phyloP scores from a whole-genome alignment of 1,140 invertebrate species.

The Pissodes strobi region DNA sequence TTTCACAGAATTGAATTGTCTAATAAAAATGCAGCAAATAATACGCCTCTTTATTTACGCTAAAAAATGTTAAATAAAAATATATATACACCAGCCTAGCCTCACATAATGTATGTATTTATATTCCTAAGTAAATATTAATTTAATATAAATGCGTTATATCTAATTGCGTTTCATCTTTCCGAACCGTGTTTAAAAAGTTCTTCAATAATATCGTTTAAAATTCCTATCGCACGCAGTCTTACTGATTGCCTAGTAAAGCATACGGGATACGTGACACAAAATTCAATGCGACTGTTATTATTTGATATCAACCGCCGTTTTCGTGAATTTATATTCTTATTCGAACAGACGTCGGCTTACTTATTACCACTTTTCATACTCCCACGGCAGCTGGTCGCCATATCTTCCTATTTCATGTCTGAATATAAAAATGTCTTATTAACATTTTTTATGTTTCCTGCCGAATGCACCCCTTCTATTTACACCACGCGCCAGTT shows the following conservation, averaged over 20 bases:
- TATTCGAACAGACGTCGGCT: neutral
- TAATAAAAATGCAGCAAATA: too few species aligned
- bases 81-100: too few species aligned
- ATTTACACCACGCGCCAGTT: conserved; percentile 5
- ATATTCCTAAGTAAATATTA: too few species aligned
- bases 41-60: too few species aligned
- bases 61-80: too few species aligned
- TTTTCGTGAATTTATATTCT: conserved; percentile 4
- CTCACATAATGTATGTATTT: too few species aligned
- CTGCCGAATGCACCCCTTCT: neutral
- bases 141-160: too few species aligned
- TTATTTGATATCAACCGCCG: conserved; percentile 8
- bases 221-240: neutral
- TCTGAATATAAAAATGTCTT: conserved; percentile 21
- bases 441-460: conserved; percentile 24
- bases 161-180: too few species aligned
- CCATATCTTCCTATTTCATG: conserved; percentile 13
- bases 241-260: neutral
- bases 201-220: neutral
- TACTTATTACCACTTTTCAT: neutral
- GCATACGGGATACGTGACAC: neutral
- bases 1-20: too few species aligned
- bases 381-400: conserved; percentile 17
- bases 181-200: neutral
- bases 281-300: neutral